A percentile compares a stretch with the other conserved stretches of the same genome.
Conservation (phyloP, 2,888 invertebrate genomes). For the Oligia strigilis region DNA sequence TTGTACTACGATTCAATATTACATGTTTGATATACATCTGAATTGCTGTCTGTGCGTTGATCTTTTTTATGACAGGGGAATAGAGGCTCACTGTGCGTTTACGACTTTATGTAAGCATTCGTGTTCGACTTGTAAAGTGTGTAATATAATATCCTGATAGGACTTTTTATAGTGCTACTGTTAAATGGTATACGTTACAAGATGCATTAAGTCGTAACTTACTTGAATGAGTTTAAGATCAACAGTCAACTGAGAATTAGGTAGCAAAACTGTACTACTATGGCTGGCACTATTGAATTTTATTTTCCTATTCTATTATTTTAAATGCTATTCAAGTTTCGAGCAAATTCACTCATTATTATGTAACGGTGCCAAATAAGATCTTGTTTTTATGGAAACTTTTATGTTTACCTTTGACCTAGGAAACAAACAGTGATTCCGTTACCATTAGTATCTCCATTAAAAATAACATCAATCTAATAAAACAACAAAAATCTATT, state of each 20-base stretch:
- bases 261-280: not conserved
- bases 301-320: not conserved
- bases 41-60: conserved; percentile 60
- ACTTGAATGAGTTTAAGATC: conserved; percentile 36
- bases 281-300: not conserved
- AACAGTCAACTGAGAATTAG: conserved; percentile 3
- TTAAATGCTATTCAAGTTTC: conserved; percentile 10
- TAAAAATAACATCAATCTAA: not conserved
- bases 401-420: conserved; percentile 5
- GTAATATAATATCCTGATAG: conserved; percentile 57
- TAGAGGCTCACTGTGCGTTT: conserved; percentile 55
- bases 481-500: not conserved
- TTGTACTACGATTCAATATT: conserved; percentile 35
- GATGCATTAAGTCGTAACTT: conserved; percentile 23
- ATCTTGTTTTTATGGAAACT: not conserved
- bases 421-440: not conserved
- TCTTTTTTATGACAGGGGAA: conserved; percentile 59
- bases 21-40: conserved; percentile 56
- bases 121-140: conserved; percentile 59
- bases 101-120: conserved; percentile 58
- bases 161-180: conserved; percentile 47
- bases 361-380: not conserved
- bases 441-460: not conserved
- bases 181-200: conserved; percentile 17
- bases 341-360: conserved; percentile 2